phyloP scores from a whole-genome alignment of 2,888 invertebrate genomes.

The Aleiodes testaceus region DNA sequence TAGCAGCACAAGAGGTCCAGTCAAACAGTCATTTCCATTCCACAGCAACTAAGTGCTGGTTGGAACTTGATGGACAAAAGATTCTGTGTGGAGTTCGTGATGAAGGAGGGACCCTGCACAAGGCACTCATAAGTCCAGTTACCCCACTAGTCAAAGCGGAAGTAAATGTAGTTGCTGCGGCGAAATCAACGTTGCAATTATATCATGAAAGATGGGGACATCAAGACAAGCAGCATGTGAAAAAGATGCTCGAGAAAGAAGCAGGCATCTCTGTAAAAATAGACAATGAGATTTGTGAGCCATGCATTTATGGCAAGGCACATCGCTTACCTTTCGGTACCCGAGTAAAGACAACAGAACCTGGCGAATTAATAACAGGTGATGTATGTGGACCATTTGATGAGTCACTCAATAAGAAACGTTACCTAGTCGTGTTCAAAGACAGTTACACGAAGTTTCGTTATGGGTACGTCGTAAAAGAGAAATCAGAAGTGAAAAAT shows the following conservation, averaged over 20 bases:
- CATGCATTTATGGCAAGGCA: slow-evolving; percentile 59
- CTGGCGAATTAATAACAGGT: slow-evolving; percentile 57
- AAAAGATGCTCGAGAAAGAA: slow-evolving; percentile 55
- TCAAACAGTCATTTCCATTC: slow-evolving; percentile 28
- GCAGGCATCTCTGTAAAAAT: slow-evolving; percentile 55
- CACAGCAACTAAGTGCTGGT: slow-evolving; percentile 49
- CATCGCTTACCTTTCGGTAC: slow-evolving; percentile 57
- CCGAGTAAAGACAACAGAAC: slow-evolving; percentile 48
- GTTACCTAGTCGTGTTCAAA: slow-evolving; percentile 50
- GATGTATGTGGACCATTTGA: slow-evolving; percentile 60
- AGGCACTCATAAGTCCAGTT: slow-evolving; percentile 53
- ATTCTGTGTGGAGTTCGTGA: slow-evolving; percentile 50
- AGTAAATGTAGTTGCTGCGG: slow-evolving; percentile 40
- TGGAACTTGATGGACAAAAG: slow-evolving; percentile 45
- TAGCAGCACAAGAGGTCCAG: slow-evolving; percentile 54
- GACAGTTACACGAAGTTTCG: slow-evolving; percentile 55
- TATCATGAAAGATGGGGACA: slow-evolving; percentile 64
- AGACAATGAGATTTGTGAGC: slow-evolving; percentile 56
- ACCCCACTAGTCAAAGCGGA: slow-evolving; percentile 44
- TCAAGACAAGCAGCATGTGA: slow-evolving; percentile 61
- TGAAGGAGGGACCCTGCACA: slow-evolving; percentile 50
- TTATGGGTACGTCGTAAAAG: slow-evolving; percentile 51
- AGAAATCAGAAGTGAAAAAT: slow-evolving; percentile 56
- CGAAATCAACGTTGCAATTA: slow-evolving; percentile 51
- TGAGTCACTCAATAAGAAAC: slow-evolving; percentile 47